Conservation (phyloP, 2,888 invertebrate genomes). For the Diarsia rubi region DNA sequence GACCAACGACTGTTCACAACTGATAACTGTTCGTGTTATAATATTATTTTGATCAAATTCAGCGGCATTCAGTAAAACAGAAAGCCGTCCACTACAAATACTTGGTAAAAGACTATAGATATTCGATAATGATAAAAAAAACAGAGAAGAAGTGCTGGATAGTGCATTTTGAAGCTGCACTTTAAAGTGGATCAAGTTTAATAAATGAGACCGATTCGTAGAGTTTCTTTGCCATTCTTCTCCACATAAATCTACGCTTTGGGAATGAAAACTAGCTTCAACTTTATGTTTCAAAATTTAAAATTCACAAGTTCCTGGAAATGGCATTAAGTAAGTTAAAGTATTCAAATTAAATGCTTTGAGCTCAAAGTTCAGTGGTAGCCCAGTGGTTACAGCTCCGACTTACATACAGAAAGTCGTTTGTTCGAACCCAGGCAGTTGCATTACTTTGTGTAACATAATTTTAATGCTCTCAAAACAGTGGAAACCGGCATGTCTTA, state of each 20-base stretch:
- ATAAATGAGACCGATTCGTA: background rate
- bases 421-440: too few relatives aligned
- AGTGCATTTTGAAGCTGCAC: background rate
- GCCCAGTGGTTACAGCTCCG: too few relatives aligned
- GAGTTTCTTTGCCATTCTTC: background rate
- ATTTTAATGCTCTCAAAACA: too few relatives aligned
- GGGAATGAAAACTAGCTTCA: background rate
- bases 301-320: background rate
- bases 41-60: too few relatives aligned
- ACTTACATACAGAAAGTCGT: too few relatives aligned
- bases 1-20: too few relatives aligned
- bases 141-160: background rate
- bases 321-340: background rate
- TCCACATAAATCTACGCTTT: background rate
- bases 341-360: slow-evolving; percentile 8
- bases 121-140: background rate
- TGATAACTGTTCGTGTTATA: too few relatives aligned
- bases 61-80: background rate
- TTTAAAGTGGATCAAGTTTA: background rate
- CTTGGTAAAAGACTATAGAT: background rate
- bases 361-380: too few relatives aligned
- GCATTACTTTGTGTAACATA: too few relatives aligned
- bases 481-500: too few relatives aligned
- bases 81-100: background rate
- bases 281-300: slow-evolving; percentile 1